Percentiles rank a stretch among this genome's conserved stretches.
Conservation (phyloP, 2,113 vertebrate genomes). For the Chaetops frenatus region DNA sequence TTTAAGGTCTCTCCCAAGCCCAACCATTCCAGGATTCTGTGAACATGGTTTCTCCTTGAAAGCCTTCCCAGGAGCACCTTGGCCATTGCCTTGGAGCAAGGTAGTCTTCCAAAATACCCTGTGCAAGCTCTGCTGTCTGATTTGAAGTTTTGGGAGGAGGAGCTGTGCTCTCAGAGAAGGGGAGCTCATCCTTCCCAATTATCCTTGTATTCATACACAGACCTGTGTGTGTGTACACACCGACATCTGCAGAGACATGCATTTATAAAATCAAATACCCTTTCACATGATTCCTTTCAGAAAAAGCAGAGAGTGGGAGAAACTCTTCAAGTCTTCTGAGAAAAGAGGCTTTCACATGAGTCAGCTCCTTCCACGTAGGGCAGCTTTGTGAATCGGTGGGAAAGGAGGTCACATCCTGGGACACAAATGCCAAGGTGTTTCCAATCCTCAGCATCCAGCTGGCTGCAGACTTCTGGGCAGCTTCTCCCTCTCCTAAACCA, state of each 20-base stretch:
- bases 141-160: background rate
- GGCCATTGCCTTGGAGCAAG: background rate
- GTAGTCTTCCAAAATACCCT: background rate
- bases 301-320: background rate
- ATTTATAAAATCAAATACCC: background rate
- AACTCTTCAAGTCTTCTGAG: background rate
- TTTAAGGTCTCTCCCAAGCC: background rate
- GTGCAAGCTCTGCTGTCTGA: background rate
- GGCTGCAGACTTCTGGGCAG: background rate
- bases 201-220: fast-evolving
- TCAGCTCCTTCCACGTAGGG: background rate
- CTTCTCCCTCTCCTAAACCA: background rate
- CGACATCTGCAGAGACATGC: background rate
- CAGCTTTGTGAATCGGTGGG: background rate
- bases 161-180: background rate
- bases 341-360: background rate
- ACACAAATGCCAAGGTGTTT: background rate
- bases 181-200: background rate
- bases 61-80: background rate
- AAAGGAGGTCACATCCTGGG: background rate
- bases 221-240: too few relatives aligned
- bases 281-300: background rate
- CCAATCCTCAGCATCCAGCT: background rate
- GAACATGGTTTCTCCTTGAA: background rate
- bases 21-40: background rate